Evolutionary conservation across 2,797 vertebrate species (phyloP).

Genomic region (Anisognathus igniventris): DNA sequence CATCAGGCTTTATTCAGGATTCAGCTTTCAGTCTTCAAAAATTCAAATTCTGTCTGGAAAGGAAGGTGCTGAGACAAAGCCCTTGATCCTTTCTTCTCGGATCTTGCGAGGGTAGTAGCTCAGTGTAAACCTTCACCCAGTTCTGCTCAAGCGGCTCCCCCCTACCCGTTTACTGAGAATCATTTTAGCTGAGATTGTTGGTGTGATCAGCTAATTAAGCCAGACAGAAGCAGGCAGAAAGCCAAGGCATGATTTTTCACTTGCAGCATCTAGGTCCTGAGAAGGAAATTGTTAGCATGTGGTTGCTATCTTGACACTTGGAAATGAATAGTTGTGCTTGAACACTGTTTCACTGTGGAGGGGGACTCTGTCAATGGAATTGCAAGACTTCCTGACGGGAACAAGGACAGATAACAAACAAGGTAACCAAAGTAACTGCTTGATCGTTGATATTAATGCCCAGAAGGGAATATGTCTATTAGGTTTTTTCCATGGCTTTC

Average conservation of each 20-base stretch:
- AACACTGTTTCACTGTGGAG: background rate
- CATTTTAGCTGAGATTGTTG: background rate
- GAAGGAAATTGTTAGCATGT: background rate
- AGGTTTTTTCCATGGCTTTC: slow-evolving; percentile 17
- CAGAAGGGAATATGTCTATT: slow-evolving; percentile 35
- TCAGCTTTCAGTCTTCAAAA: background rate
- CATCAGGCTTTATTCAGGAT: background rate
- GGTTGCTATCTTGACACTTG: background rate
- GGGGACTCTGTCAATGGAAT: background rate
- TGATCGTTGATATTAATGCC: background rate
- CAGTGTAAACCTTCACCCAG: background rate
- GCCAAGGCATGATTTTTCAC: background rate
- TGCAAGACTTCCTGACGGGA: slow-evolving; percentile 1
- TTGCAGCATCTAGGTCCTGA: background rate
- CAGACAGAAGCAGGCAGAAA: background rate
- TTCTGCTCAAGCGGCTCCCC: background rate
- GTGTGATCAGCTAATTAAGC: background rate
- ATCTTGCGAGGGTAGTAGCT: background rate
- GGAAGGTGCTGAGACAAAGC: background rate
- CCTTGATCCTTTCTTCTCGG: background rate
- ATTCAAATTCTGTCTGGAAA: background rate
- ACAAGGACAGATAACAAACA: background rate
- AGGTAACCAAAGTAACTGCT: slow-evolving; percentile 42
- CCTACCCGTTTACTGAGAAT: background rate
- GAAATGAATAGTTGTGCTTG: background rate